Conservation (phyloP, 2,797 vertebrate genomes). For the Gephyroberyx darwinii region DNA sequence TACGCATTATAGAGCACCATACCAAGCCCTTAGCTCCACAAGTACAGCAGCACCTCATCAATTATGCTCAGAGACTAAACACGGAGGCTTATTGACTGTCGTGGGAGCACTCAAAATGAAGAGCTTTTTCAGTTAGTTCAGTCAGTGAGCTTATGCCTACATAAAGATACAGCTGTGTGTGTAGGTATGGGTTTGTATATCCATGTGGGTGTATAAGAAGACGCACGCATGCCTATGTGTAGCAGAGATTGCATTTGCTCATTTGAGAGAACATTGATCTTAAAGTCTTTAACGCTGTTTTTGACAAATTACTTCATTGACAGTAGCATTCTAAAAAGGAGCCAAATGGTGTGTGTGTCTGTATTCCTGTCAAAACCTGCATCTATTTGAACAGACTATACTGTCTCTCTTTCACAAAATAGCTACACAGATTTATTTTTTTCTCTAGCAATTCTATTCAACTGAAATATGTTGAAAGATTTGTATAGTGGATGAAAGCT, state of each 20-base stretch:
- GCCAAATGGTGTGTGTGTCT: too few relatives aligned
- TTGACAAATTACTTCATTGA: neutral
- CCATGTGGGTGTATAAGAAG: neutral
- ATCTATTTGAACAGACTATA: neutral
- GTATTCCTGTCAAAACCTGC: too few relatives aligned
- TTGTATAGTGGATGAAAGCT: slow-evolving; percentile 60
- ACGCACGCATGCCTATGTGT: neutral
- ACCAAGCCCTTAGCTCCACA: slow-evolving; percentile 47
- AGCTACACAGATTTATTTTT: slow-evolving; percentile 5
- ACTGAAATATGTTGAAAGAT: slow-evolving; percentile 49
- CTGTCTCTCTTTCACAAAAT: slow-evolving; percentile 7
- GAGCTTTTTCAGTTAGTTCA: slow-evolving; percentile 15
- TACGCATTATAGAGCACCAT: slow-evolving; percentile 21
- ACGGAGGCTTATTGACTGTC: slow-evolving; percentile 45
- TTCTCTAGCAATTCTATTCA: slow-evolving; percentile 39
- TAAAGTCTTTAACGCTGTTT: slow-evolving; percentile 5
- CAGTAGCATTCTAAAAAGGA: neutral
- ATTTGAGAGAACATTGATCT: slow-evolving; percentile 1
- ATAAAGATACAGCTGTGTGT: neutral
- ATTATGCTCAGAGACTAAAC: slow-evolving; percentile 60
- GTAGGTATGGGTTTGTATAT: slow-evolving; percentile 26
- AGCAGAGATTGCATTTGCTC: slow-evolving; percentile 19
- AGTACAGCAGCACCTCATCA: slow-evolving; percentile 55
- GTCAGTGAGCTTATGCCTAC: neutral
- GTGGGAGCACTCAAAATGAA: slow-evolving; percentile 37